Conservation (phyloP, 92 coral and sea anemone species). For the Palythoa grandis region DNA sequence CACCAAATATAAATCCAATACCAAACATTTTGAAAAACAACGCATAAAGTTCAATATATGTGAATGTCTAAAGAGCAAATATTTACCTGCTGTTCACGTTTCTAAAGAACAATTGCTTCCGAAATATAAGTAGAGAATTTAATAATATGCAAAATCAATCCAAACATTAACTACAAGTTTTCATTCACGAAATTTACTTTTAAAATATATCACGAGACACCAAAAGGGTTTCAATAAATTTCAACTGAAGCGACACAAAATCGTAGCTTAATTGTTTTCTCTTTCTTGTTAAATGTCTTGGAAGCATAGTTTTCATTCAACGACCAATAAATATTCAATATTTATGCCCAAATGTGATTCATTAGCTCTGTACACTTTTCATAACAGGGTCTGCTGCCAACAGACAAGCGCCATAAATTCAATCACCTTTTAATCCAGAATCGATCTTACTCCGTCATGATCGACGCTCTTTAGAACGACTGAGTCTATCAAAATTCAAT, state of each 20-base stretch:
- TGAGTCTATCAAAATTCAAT: too few species aligned
- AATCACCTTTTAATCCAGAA: too few species aligned
- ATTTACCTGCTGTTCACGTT: slow-evolving; percentile 45
- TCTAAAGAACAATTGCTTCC: slow-evolving; percentile 16
- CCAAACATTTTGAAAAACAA: slow-evolving; percentile 18
- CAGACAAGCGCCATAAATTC: not conserved
- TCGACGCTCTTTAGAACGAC: too few species aligned
- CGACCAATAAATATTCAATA: slow-evolving; percentile 31
- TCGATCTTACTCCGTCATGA: too few species aligned
- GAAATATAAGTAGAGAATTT: slow-evolving; percentile 14
- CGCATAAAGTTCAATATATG: slow-evolving; percentile 4
- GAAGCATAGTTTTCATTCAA: slow-evolving; percentile 7
- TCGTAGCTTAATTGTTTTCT: not conserved
- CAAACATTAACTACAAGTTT: not conserved
- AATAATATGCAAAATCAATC: slow-evolving; percentile 20
- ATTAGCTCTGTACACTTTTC: slow-evolving; percentile 5
- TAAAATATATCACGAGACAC: not conserved
- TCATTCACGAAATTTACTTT: not conserved
- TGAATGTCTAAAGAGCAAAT: slow-evolving; percentile 21
- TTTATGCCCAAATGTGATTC: slow-evolving; percentile 13
- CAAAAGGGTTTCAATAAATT: not conserved
- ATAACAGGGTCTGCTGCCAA: slow-evolving; percentile 1
- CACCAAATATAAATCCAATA: slow-evolving; percentile 7
- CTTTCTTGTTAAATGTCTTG: not conserved
- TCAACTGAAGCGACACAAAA: not conserved